A percentile compares a stretch with the other conserved stretches of the same genome.
phyloP scores from a whole-genome alignment of 2,888 invertebrate species.

The Automeris io region DNA sequence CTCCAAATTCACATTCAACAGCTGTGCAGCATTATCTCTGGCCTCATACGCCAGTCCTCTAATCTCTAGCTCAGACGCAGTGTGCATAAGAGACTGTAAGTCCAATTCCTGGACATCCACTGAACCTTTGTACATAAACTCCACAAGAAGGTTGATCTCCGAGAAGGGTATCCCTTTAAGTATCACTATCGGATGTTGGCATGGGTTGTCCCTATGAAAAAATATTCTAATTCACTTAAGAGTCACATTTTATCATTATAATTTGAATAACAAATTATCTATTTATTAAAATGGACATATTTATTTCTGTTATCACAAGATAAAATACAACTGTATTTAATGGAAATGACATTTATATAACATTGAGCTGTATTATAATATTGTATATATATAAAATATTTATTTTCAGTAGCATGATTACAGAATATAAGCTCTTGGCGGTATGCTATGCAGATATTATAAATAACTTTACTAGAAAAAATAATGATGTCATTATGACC shows the following conservation, averaged over 20 bases:
- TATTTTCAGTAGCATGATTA: constrained; percentile 19
- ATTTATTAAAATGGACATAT: constrained; percentile 23
- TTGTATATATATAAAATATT: constrained; percentile 14
- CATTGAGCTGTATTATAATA: constrained; percentile 13
- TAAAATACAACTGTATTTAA: constrained; percentile 27
- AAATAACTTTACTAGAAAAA: constrained; percentile 57
- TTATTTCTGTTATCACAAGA: constrained; percentile 35
- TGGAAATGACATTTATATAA: constrained; percentile 36
- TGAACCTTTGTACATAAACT: constrained; percentile 84
- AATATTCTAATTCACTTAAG: constrained; percentile 15
- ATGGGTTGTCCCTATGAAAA: constrained; percentile 79
- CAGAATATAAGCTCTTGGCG: constrained; percentile 36
- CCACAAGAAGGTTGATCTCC: constrained; percentile 81
- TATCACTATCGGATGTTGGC: constrained; percentile 84
- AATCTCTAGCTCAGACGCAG: constrained; percentile 82
- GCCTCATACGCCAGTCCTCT: constrained; percentile 79
- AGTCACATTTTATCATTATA: constrained; percentile 11
- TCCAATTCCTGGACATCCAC: constrained; percentile 81
- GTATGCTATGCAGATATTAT: constrained; percentile 42
- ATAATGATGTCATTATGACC: constrained; percentile 61
- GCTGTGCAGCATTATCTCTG: constrained; percentile 74
- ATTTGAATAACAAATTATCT: constrained; percentile 28
- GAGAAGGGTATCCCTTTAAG: constrained; percentile 81
- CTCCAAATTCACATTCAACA: constrained; percentile 72
- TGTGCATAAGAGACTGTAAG: constrained; percentile 79